Evolutionary conservation across 2,797 vertebrate genomes (phyloP), one percentile per base, ranked within the genome.

Genomic region (Labeo calbasu): DNA sequence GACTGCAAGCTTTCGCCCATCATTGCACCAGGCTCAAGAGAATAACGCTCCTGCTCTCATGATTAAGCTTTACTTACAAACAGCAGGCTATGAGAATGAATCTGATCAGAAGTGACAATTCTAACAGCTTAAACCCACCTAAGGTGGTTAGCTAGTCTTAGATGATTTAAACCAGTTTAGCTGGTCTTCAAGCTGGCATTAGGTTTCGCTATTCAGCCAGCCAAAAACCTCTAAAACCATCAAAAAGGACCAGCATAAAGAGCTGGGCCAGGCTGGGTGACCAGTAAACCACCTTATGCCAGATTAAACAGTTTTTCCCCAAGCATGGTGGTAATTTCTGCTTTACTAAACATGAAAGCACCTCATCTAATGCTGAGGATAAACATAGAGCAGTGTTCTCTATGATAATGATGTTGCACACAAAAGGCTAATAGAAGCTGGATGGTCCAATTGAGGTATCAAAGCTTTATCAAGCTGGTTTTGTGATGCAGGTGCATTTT

Each of bases 301-400:
- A 75, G 51, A 75, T 11, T 72, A 32, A 32, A 51, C 17, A 2
- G 8, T 15, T 28, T 72, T 51, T 21, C 0, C 0, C 4, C 48
- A 9, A 51, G 48, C 70, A 51, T 23, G 48, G 10, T 19, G 23
- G 48, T 12, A 19, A 68, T 53, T 50, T 61, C 46, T 53, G 59
- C 8, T 75, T 51, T 51, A 48, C 57, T 77, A 75, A 88, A 63
- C 77, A 84, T 66, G 71, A 82, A 70, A 84, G 57, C 63, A 57
- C 19, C 17, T 23, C 78, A 32, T 71, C 8, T 68, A 50, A 65
- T 32, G 19, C 51, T 28, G 12, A 71, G 23, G 59, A 51, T 48
- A 76, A 73, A 77, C 19, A 77, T 57, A 46, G 43, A 46, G 23
- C 51, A 55, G 23, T 79, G 23, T 66, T 19, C 46, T 65, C 28